Percentiles rank a stretch among this genome's conserved stretches.
Conservation (phyloP, 2,113 vertebrate species). For the Recurvirostra avosetta region DNA sequence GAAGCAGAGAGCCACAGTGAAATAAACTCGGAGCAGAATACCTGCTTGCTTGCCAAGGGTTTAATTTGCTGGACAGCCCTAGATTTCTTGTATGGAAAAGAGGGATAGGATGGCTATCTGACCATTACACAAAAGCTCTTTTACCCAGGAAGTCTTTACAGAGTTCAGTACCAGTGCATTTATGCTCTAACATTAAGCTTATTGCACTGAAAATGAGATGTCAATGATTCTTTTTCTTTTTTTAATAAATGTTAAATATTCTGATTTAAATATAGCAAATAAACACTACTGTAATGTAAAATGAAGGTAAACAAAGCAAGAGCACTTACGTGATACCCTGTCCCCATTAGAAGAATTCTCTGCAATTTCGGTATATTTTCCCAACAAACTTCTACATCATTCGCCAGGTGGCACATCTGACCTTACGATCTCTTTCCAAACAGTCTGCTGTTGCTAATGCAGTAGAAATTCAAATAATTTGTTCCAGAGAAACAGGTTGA, state of each 20-base stretch:
- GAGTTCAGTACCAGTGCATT: neutral
- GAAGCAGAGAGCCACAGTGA: neutral
- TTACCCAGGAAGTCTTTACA: neutral
- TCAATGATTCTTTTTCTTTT: neutral
- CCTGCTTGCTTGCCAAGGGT: neutral
- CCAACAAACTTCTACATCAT: neutral
- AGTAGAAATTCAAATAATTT: neutral
- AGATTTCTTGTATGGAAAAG: neutral
- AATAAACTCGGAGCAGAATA: neutral
- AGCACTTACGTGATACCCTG: neutral
- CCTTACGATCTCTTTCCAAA: constrained; percentile 29
- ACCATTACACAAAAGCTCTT: neutral
- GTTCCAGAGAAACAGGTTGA: neutral
- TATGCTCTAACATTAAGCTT: neutral
- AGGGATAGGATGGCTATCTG: neutral
- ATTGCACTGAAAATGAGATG: neutral
- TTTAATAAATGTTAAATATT: neutral
- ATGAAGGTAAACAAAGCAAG: neutral
- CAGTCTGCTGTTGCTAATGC: neutral
- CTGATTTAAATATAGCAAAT: neutral
- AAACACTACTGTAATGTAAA: neutral
- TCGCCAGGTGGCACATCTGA: neutral
- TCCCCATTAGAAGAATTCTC: neutral
- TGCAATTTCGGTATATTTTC: neutral
- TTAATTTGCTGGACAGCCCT: neutral